Evolutionary conservation across 2,888 invertebrate genomes (phyloP).

Genomic region (Lasioglossum calceatum): DNA sequence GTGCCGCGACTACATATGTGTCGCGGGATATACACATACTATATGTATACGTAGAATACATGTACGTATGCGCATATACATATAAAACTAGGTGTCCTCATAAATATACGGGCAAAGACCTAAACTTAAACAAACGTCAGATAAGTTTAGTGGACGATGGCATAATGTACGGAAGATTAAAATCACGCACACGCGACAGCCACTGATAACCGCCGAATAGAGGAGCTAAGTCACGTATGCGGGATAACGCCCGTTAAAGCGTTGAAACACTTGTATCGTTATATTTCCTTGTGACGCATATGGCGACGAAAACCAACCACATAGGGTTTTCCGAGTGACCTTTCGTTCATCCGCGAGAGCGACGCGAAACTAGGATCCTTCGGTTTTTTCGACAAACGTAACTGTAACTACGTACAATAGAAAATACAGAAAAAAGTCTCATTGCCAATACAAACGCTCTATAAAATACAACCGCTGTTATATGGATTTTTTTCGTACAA

Average conservation of each 20-base stretch:
- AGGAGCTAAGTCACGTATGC: conserved; percentile 12
- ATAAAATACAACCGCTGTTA: not conserved
- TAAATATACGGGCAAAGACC: conserved; percentile 6
- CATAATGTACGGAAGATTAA: conserved; percentile 5
- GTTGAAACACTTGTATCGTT: conserved; percentile 5
- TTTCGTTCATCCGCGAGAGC: too few relatives aligned
- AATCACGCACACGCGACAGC: conserved; percentile 13
- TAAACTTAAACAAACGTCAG: conserved; percentile 6
- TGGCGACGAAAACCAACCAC: too few relatives aligned
- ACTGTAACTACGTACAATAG: not conserved
- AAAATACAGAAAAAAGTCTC: not conserved
- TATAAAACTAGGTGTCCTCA: not conserved
- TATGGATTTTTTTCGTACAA: not conserved
- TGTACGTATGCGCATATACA: not conserved
- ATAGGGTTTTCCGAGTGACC: not conserved
- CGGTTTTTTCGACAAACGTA: not conserved
- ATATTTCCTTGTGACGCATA: not conserved
- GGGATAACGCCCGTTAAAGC: conserved; percentile 10
- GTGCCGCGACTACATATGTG: too few relatives aligned
- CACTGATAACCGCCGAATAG: conserved; percentile 3
- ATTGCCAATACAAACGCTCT: not conserved
- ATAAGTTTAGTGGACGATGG: conserved; percentile 20
- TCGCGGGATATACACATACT: not conserved
- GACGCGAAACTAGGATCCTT: not conserved
- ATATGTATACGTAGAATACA: too few relatives aligned